Evolutionary conservation across 2,113 vertebrate species (phyloP).

Genomic region (Xenopus tropicalis): DNA sequence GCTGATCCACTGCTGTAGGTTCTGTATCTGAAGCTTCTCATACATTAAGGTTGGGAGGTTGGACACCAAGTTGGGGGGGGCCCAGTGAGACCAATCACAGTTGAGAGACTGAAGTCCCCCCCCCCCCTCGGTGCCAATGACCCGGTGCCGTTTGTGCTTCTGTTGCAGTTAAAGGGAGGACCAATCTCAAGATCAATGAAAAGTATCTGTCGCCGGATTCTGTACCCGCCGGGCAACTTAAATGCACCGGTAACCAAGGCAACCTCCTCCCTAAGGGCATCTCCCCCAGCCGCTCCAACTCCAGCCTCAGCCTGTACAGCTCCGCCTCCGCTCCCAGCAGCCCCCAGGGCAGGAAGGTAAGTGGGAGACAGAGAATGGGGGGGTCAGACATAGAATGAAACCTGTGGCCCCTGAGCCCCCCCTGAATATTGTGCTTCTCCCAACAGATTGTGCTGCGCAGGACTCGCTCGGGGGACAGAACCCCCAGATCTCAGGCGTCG

Average conservation of each 20-base stretch:
- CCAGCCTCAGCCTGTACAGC: slow-evolving; percentile 85
- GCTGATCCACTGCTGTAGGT: no score
- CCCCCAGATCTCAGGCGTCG: slow-evolving; percentile 60
- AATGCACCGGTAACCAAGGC: slow-evolving; percentile 31
- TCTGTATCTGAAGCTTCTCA: no score
- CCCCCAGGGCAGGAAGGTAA: slow-evolving; percentile 78
- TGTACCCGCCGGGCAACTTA: slow-evolving; percentile 33
- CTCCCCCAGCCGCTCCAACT: slow-evolving; percentile 77
- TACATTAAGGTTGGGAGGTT: no score
- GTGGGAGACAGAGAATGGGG: not conserved
- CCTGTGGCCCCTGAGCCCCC: no score
- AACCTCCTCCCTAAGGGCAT: slow-evolving; percentile 60
- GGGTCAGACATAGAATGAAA: no score
- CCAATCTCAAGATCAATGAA: slow-evolving; percentile 89
- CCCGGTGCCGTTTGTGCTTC: not conserved
- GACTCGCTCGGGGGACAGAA: slow-evolving; percentile 60
- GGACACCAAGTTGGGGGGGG: no score
- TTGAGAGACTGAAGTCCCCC: no score
- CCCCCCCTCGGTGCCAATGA: no score
- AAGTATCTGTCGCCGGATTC: slow-evolving; percentile 74
- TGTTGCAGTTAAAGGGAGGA: slow-evolving; percentile 80
- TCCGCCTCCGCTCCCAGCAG: slow-evolving; percentile 85
- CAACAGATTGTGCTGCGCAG: not conserved
- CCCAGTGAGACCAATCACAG: no score
- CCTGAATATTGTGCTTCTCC: no score